Base-by-base conservation (phyloP, 2,888 invertebrate species). In the Lordiphosa fenestrarum region DNA sequence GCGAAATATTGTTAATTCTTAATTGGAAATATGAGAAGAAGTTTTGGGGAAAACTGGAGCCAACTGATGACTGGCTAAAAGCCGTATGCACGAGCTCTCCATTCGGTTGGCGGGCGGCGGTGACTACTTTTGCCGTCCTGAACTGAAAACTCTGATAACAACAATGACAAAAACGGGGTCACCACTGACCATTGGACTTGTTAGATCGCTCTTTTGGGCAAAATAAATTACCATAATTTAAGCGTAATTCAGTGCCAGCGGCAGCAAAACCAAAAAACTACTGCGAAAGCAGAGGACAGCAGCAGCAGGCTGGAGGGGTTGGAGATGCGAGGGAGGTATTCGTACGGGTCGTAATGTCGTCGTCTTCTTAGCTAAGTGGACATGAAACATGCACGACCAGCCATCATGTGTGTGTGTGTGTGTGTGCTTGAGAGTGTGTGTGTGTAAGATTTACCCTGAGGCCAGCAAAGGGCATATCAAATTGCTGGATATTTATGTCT, bases 221-320 rank as follows among this genome's bases (percentile, higher is more conserved):
- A 78, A 84, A 78, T 78, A 78, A 84, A 78, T 78, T 78, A 78
- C 78, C 78, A 78, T 84, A 78, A 78, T 84, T 78, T 78, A 84
- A 84, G 81, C 84, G 81, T 78, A 84, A 84, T 78, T 81, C 78
- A 77, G 67, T 76, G 77, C 66, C 74, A 76, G 72, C 55, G 41
- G 46, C 47, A 52, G 23, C 7, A 41, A 52, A 7, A 46, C 19
- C 44, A 40, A 37, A 73, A 77, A 73, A 70, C 30, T 30, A 66
- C 63, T 63, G 54, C 44, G 36, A 61, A 48, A 68, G 38, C 54
- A 46, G 15, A 10, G 46, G 33, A 47, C 23, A 63, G 47, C 15
- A 15, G 15, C 15, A 15, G 15, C 64, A 13, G 54, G 42, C 47
- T 42, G 48, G 48, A 12, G 50, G 35, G 39, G 30, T 25, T 23